phyloP scores from a whole-genome alignment of 2,888 invertebrate species.

The Agrotis clavis region DNA sequence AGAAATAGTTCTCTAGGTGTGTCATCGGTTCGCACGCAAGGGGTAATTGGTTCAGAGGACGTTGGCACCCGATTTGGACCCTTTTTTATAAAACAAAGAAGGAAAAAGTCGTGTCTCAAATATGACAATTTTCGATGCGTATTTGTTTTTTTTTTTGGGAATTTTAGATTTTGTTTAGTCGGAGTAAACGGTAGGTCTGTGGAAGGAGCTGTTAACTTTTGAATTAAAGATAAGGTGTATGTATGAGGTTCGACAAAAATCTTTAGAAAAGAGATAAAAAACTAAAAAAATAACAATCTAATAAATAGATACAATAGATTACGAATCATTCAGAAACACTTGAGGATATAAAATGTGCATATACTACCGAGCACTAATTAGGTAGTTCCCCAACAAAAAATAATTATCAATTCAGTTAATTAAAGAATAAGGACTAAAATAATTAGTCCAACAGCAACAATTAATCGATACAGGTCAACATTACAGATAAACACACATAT shows the following conservation, averaged over 20 bases:
- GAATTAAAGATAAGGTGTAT: neutral
- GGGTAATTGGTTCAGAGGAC: constrained; percentile 73
- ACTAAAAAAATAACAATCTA: neutral
- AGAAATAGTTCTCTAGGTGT: constrained; percentile 79
- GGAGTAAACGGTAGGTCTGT: constrained; percentile 10
- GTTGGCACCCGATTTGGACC: constrained; percentile 73
- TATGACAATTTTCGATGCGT: constrained; percentile 46
- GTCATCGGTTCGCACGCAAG: constrained; percentile 83
- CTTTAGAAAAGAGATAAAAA: neutral
- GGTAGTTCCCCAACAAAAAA: neutral
- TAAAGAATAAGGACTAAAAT: neutral
- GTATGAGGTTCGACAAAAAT: neutral
- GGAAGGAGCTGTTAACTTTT: neutral
- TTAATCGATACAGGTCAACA: constrained; percentile 33
- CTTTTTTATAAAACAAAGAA: constrained; percentile 67
- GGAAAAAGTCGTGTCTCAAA: constrained; percentile 51
- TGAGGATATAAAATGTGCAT: neutral
- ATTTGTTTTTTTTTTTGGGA: constrained; percentile 31
- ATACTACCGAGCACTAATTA: neutral
- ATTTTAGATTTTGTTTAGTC: constrained; percentile 34
- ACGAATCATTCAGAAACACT: neutral
- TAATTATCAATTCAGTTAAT: neutral
- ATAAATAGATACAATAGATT: neutral
- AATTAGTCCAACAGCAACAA: neutral
- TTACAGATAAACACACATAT: constrained; percentile 22